A percentile compares a stretch with the other conserved stretches of the same genome.
Conservation (phyloP, 2,797 vertebrate genomes). For the Agapornis canus region DNA sequence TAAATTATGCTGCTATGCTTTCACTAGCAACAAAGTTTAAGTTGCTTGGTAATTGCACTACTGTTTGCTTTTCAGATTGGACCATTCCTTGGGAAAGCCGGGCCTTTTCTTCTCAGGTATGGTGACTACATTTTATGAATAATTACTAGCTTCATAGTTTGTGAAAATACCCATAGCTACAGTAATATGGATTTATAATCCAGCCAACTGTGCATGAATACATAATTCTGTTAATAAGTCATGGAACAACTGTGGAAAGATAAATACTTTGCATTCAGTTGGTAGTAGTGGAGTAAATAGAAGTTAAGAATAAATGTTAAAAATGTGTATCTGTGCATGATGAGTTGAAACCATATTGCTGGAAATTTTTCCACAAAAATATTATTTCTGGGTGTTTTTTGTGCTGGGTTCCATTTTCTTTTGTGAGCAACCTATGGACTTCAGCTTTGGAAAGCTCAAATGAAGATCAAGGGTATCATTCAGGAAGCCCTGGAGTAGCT, state of each 20-base stretch:
- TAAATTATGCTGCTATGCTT: neutral
- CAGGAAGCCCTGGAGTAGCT: neutral
- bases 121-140: neutral
- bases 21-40: neutral
- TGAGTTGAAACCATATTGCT: neutral
- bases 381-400: neutral
- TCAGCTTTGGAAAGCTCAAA: neutral
- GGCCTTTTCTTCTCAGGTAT: slow-evolving; percentile 91
- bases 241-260: neutral
- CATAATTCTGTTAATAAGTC: neutral
- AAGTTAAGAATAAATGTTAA: neutral
- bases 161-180: neutral
- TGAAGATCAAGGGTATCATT: neutral
- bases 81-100: slow-evolving; percentile 88
- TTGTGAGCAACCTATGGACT: neutral
- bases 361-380: neutral
- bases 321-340: neutral
- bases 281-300: neutral
- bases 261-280: neutral
- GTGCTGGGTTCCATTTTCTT: neutral
- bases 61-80: slow-evolving; percentile 78
- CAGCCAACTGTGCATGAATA: neutral
- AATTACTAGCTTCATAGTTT: neutral
- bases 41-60: neutral
- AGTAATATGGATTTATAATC: neutral